A percentile compares a stretch with the other conserved stretches of the same genome.
Conservation (phyloP, 2,113 vertebrate genomes). For the Oryzias woworae region DNA sequence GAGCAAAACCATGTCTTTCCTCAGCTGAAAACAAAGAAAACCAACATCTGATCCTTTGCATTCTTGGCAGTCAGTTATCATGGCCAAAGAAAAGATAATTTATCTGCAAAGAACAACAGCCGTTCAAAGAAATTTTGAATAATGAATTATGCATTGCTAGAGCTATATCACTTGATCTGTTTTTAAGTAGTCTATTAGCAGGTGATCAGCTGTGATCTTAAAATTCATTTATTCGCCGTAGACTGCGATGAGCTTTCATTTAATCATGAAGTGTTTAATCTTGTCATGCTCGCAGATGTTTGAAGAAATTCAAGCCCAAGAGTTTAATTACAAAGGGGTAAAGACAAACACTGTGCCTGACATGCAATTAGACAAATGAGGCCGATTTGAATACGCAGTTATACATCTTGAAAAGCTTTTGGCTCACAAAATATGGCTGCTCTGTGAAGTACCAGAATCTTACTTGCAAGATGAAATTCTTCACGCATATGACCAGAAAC, state of each 20-base stretch:
- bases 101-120: neutral
- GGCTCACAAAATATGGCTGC: neutral
- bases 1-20: too few species aligned
- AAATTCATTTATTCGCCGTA: neutral
- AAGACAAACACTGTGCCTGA: neutral
- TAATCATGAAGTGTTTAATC: constrained; percentile 1
- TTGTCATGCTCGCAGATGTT: constrained; percentile 1
- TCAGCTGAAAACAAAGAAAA: too few species aligned
- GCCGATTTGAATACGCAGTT: neutral
- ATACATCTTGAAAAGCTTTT: neutral
- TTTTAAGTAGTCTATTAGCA: constrained; percentile 9
- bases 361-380: neutral
- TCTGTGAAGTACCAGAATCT: neutral
- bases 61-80: neutral
- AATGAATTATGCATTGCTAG: neutral
- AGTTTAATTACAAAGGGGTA: neutral
- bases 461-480: neutral
- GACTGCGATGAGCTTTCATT: neutral
- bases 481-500: constrained; percentile 1
- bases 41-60: neutral
- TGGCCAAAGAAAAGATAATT: neutral
- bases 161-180: neutral
- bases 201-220: neutral
- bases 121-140: neutral
- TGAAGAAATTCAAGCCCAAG: constrained; percentile 6